Percentiles rank a stretch among this genome's conserved stretches.
These are phyloP conservation scores for Apocrypta bakeri DNA, from an alignment of 1,140 invertebrate species.

Conservation along the genomic window DNA sequence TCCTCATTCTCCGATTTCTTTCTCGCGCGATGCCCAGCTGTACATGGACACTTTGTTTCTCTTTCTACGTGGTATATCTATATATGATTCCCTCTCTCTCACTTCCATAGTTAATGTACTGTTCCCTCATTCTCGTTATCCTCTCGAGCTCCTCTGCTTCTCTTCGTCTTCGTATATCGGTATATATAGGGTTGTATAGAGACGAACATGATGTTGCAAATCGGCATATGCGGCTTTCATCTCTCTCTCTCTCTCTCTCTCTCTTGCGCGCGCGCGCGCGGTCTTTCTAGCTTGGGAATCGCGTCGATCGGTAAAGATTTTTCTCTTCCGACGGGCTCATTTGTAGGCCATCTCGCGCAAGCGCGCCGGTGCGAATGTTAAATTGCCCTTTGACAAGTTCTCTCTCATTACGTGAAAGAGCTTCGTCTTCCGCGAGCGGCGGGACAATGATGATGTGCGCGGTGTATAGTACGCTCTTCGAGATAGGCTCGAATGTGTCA, in stretches of 20 bases:
- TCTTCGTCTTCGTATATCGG: neutral
- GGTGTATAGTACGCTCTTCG: too few relatives aligned
- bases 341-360: conserved; percentile 32
- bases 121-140: conserved; percentile 23
- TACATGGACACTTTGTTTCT: neutral
- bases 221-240: conserved; percentile 2
- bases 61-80: neutral
- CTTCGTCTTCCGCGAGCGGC: too few relatives aligned
- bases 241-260: neutral
- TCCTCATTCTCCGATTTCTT: conserved; percentile 12
- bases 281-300: neutral
- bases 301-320: neutral
- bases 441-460: too few relatives aligned
- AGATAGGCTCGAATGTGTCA: neutral
- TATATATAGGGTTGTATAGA: neutral
- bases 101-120: conserved; percentile 26
- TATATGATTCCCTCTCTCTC: neutral
- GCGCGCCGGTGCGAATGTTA: neutral
- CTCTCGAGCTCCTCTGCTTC: neutral
- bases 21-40: neutral
- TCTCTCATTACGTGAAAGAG: neutral
- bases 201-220: conserved; percentile 26
- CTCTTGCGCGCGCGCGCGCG: too few relatives aligned
- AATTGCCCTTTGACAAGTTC: conserved; percentile 23
- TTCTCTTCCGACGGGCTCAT: neutral